phyloP scores from a whole-genome alignment of 2,113 vertebrate species.

The Cygnus buccinator region DNA sequence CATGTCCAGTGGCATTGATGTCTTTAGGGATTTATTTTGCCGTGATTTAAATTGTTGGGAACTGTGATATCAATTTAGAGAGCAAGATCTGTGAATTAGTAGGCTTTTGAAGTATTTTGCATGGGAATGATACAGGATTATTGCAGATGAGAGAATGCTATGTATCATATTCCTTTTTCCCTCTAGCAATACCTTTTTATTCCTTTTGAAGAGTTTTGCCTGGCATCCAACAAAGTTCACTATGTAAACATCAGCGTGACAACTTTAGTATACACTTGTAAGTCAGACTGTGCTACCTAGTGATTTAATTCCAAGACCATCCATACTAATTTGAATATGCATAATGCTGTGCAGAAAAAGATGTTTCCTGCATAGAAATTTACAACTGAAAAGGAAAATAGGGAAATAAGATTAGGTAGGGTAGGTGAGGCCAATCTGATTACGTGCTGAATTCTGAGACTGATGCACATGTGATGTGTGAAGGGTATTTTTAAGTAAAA shows the following conservation, averaged over 20 bases:
- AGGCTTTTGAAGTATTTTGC: slow-evolving; percentile 54
- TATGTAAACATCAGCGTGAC: not conserved
- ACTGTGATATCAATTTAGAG: not conserved
- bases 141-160: not conserved
- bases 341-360: not conserved
- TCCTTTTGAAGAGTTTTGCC: slow-evolving; percentile 49
- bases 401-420: slow-evolving; percentile 23
- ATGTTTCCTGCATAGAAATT: slow-evolving; percentile 5
- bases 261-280: not conserved
- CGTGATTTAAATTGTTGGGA: not conserved
- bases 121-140: not conserved
- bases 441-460: slow-evolving; percentile 19
- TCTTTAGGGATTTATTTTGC: not conserved
- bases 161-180: not conserved
- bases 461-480: not conserved
- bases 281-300: not conserved
- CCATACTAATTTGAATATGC: slow-evolving; percentile 1
- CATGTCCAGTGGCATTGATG: not conserved
- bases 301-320: slow-evolving; percentile 14
- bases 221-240: not conserved
- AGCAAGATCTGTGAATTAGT: slow-evolving; percentile 22
- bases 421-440: slow-evolving; percentile 30
- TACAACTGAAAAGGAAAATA: slow-evolving; percentile 14
- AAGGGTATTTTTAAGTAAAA: slow-evolving; percentile 12
- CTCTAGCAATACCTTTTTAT: slow-evolving; percentile 13